Evolutionary conservation across 2,888 invertebrate species (phyloP), one percentile per base, ranked within the genome.

Genomic region (Alviniconcha strummeri): DNA sequence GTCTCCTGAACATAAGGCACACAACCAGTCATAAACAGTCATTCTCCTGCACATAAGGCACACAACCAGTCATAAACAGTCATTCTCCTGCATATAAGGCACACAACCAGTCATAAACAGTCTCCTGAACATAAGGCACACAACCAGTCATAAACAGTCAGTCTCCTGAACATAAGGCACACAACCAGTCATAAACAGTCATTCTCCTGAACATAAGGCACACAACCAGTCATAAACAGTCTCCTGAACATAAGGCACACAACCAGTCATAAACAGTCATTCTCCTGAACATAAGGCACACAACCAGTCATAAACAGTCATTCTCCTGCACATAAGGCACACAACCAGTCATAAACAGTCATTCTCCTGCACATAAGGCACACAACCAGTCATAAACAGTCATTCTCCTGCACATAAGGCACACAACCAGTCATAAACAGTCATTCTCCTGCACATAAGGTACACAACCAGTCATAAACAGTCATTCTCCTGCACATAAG

Each of bases 401-500:
- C n/a, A n/a, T n/a, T n/a, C n/a, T 82, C 83, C 92, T 91, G 87
- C 57, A 83, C 84, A 36, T 19, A 55, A 52, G 9, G 36, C 54
- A 76, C 8, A 8, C 60, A 60, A 13, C 60, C 60, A 36, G 60
- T 60, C 13, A 60, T 60, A 60, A 60, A 60, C n/a, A n/a, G n/a
- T n/a, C n/a, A n/a, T n/a, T n/a, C n/a, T 82, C 83, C 92, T 91
- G 87, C 57, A 83, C 84, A 36, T 19, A 55, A 52, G 9, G 36
- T 5, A 76, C 8, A 8, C 60, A 60, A 13, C 60, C 60, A 36
- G 60, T 60, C 13, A 60, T 60, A 60, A 60, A 60, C n/a, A n/a
- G n/a, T n/a, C n/a, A n/a, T n/a, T n/a, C n/a, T 82, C 83, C 92
- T 91, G 87, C 57, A 83, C 84, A 36, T 19, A 55, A 52, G 9